Evolutionary conservation across 2,797 vertebrate genomes (phyloP).

Genomic region (Coreius guichenoti): DNA sequence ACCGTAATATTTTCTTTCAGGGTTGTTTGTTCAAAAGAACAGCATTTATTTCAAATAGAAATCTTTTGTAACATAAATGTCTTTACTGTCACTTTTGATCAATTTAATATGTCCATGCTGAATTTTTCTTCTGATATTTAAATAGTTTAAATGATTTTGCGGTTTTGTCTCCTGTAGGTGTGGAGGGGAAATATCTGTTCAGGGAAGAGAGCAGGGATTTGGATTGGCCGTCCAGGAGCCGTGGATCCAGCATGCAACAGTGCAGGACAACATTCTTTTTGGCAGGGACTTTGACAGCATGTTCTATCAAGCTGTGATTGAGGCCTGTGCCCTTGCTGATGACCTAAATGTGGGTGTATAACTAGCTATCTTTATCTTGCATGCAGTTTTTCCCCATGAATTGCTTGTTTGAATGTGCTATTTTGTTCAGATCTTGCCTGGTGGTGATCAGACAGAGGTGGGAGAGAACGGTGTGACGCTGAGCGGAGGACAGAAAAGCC

Average conservation of each 20-base stretch:
- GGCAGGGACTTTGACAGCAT: slow-evolving; percentile 82
- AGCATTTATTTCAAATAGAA: no score
- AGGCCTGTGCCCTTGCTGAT: slow-evolving; percentile 90
- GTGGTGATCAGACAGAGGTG: slow-evolving; percentile 93
- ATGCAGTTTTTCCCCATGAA: background rate
- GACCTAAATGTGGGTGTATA: slow-evolving; percentile 87
- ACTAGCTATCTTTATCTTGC: background rate
- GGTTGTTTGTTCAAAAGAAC: background rate
- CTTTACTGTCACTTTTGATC: background rate
- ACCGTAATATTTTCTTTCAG: background rate
- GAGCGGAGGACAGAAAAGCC: slow-evolving; percentile 96
- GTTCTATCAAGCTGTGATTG: slow-evolving; percentile 86
- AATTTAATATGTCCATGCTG: background rate
- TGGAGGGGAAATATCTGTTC: slow-evolving; percentile 79
- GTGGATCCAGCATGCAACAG: slow-evolving; percentile 94
- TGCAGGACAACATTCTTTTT: slow-evolving; percentile 94
- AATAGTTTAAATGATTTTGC: background rate
- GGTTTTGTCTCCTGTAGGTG: slow-evolving; percentile 66
- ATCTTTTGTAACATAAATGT: background rate
- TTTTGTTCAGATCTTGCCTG: slow-evolving; percentile 83
- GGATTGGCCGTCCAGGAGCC: slow-evolving; percentile 91
- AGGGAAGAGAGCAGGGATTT: slow-evolving; percentile 84
- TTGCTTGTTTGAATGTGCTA: background rate
- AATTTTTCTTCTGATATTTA: background rate
- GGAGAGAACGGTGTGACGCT: slow-evolving; percentile 95